phyloP scores from a whole-genome alignment of 53 echinoderm and acorn worm species.

The Paracentrotus lividus region DNA sequence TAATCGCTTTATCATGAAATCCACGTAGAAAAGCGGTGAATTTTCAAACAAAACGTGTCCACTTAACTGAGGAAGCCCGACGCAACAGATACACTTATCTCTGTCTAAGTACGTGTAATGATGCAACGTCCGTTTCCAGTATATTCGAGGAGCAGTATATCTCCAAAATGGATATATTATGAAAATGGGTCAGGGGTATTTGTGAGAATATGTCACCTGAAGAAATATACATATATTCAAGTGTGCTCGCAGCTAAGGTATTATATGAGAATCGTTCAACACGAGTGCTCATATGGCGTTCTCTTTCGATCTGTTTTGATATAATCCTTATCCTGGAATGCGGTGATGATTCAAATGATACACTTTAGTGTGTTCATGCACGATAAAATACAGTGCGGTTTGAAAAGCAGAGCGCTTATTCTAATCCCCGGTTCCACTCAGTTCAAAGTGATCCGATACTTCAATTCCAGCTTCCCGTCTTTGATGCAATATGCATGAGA shows the following conservation, averaged over 20 bases:
- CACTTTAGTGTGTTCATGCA: conserved; percentile 7
- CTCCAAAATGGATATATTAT: conserved; percentile 5
- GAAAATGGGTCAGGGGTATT: neutral
- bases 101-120: neutral
- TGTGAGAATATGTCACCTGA: neutral
- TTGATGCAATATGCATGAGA: neutral
- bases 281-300: neutral
- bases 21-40: neutral
- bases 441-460: neutral
- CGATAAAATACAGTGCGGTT: neutral
- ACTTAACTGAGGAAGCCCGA: neutral
- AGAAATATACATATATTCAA: neutral
- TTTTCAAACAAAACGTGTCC: conserved; percentile 22
- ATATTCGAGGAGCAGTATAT: neutral
- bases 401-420: neutral
- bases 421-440: neutral
- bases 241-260: neutral
- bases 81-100: neutral
- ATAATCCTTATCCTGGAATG: neutral
- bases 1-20: neutral
- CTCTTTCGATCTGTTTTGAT: conserved; percentile 4
- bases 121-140: neutral
- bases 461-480: conserved; percentile 4
- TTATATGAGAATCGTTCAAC: neutral
- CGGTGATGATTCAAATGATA: conserved; percentile 37